Evolutionary conservation across 2,113 vertebrate species (phyloP), one percentile per base, ranked within the genome.

Genomic region (Eubucco bourcierii): DNA sequence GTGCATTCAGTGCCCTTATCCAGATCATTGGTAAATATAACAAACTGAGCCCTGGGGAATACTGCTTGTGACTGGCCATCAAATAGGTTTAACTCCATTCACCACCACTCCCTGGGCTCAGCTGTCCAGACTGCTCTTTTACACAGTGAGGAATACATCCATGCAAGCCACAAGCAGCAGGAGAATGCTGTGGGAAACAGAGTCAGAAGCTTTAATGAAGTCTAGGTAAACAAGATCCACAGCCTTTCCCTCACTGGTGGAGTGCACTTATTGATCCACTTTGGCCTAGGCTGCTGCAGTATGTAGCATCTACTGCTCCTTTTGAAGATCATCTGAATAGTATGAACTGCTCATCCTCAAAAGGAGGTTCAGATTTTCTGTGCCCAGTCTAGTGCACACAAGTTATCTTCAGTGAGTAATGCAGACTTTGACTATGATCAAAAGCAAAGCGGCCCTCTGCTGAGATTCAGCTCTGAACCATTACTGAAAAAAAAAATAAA

Each of bases 1-100:
- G 6, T 29, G 5, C 21, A 25, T 21, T 67, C 0, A 0, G 63
- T 44, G 2, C 5, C 10, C 33, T 28, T 3, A 4, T 15, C 6
- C 37, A 72, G 12, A 15, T 12, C 34, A 67, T 0, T 37, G 63
- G 17, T 29, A 25, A 7, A 4, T 47, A 17, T 2, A 53, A 21
- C 25, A 41, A 53, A 60, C 6, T 16, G 29, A 80, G 24, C 8
- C 33, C 39, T 47, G 33, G 12, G 4, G 7, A 76, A 73, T 7
- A 65, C 7, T 24, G 50, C 18, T n/a, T 34, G 24, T 33, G 24
- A 81, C 21, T 1, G 0, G 4, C 4, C 2, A 3, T 5, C 33
- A 74, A 20, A 3, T 20, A 37, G 31, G 34, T 78, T 90, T 76
- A 72, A 68, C 19, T 56, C 31, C 21, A 65, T 46, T 37, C 31